These are phyloP conservation scores for Prolemur simus DNA, from an alignment of 2,113 vertebrate species.

Conservation along the genomic window DNA sequence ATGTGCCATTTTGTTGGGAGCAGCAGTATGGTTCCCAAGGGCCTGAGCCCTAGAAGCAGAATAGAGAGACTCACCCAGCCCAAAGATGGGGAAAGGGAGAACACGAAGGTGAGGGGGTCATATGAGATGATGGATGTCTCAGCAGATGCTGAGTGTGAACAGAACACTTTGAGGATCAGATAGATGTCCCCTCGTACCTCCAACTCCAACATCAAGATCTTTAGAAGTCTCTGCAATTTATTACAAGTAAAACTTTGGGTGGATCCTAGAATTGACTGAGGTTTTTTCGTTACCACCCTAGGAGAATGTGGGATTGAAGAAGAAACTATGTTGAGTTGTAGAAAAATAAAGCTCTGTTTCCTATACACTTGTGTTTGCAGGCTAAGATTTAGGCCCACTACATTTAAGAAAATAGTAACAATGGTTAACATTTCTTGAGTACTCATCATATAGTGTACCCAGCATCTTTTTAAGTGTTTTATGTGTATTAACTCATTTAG, in stretches of 20 bases:
- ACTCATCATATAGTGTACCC: neutral
- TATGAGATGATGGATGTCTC: neutral
- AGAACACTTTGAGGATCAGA: neutral
- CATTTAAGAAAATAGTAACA: neutral
- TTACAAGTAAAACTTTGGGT: neutral
- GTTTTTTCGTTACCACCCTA: neutral
- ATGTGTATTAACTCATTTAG: neutral
- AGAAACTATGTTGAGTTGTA: neutral
- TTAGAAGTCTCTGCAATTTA: neutral
- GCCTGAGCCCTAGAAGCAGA: neutral
- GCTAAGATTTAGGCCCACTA: neutral
- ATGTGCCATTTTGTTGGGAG: neutral
- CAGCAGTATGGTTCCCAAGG: neutral
- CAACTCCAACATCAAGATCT: neutral
- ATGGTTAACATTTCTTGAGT: neutral
- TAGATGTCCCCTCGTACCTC: accelerated
- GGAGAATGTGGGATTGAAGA: neutral
- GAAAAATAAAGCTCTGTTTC: neutral
- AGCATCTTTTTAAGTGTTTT: neutral
- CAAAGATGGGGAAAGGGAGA: neutral
- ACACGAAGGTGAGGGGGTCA: neutral
- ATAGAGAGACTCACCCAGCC: neutral
- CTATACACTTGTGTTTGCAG: neutral
- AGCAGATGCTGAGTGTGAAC: neutral
- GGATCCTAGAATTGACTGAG: neutral